Percentiles rank a stretch among this genome's conserved stretches.
phyloP scores from a whole-genome alignment of 2,888 invertebrate genomes.

The Leptinotarsa peninsularis region DNA sequence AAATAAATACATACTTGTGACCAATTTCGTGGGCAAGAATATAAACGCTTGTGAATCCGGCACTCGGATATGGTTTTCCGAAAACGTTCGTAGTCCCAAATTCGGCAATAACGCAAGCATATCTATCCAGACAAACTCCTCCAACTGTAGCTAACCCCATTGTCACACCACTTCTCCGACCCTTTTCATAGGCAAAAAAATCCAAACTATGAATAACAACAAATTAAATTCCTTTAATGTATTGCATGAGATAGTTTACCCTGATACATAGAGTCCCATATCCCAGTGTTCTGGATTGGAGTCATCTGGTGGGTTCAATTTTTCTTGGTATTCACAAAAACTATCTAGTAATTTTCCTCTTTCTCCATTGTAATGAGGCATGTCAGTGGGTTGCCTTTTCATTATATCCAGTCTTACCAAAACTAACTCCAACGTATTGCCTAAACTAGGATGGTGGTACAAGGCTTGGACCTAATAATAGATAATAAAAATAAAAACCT shows the following conservation, averaged over 20 bases:
- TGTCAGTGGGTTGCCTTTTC: slow-evolving; percentile 72
- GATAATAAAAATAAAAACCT: too few relatives aligned
- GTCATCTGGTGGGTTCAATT: slow-evolving; percentile 76
- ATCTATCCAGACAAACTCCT: slow-evolving; percentile 79
- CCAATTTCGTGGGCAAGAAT: slow-evolving; percentile 88
- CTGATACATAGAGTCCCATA: slow-evolving; percentile 81
- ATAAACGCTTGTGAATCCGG: slow-evolving; percentile 86
- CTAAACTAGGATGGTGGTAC: slow-evolving; percentile 82
- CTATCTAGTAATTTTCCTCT: slow-evolving; percentile 77
- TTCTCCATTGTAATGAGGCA: slow-evolving; percentile 77
- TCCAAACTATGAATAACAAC: slow-evolving; percentile 70
- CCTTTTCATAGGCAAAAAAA: slow-evolving; percentile 79
- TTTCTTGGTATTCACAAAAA: slow-evolving; percentile 79
- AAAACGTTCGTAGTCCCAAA: slow-evolving; percentile 79
- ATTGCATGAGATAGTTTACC: slow-evolving; percentile 66
- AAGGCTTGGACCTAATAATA: slow-evolving; percentile 76
- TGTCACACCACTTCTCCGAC: slow-evolving; percentile 77
- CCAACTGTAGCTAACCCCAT: slow-evolving; percentile 87
- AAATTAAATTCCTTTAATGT: not conserved
- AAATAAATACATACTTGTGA: slow-evolving; percentile 75
- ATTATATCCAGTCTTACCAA: slow-evolving; percentile 79
- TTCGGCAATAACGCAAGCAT: slow-evolving; percentile 83
- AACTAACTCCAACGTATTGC: slow-evolving; percentile 74
- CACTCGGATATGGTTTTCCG: slow-evolving; percentile 84
- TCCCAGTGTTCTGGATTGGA: slow-evolving; percentile 83